These are phyloP conservation scores for Drosophila nigricruria DNA, from an alignment of 2,888 invertebrate species.

Conservation along the genomic window DNA sequence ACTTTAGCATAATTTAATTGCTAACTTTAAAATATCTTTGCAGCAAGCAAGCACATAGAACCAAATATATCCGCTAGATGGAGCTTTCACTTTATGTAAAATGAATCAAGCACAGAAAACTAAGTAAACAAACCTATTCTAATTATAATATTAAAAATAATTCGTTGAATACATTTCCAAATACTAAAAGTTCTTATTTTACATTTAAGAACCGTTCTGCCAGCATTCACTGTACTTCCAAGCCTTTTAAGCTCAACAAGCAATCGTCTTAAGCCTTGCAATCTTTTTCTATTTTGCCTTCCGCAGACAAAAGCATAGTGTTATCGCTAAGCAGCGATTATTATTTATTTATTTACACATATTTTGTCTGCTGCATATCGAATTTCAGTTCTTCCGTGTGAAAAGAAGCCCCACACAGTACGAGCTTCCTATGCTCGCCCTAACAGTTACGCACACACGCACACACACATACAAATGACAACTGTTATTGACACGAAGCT, in stretches of 20 bases:
- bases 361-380: slow-evolving; percentile 37
- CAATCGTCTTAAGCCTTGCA: neutral
- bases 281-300: neutral
- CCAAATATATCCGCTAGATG: neutral
- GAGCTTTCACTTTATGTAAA: neutral
- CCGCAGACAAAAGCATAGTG: slow-evolving; percentile 12
- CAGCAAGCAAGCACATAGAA: neutral
- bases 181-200: neutral
- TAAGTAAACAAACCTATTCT: neutral
- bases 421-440: slow-evolving; percentile 31
- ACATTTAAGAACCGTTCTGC: neutral
- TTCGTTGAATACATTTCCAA: neutral
- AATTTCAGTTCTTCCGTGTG: slow-evolving; percentile 58
- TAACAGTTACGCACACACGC: slow-evolving; percentile 27
- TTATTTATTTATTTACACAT: slow-evolving; percentile 59
- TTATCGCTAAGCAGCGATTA: slow-evolving; percentile 34
- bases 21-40: neutral
- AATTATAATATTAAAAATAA: neutral
- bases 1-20: neutral
- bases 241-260: neutral
- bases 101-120: neutral
- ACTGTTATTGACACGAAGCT: slow-evolving; percentile 68
- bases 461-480: slow-evolving; percentile 35
- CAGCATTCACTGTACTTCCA: neutral
- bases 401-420: slow-evolving; percentile 66